Conservation (phyloP, 2,113 vertebrate species). For the Platichthys stellatus region DNA sequence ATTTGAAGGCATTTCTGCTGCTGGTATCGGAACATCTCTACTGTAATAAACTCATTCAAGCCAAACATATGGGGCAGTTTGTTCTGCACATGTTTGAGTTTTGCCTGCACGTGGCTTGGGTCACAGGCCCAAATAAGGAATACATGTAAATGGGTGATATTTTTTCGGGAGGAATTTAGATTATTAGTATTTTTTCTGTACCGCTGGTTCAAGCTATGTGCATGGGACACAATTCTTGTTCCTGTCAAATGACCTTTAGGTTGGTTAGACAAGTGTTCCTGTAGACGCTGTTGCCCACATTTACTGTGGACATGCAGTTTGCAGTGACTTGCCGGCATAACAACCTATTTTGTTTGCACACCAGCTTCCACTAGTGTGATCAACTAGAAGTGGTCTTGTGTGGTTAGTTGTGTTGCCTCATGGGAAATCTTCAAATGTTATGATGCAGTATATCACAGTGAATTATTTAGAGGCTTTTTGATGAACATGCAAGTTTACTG, state of each 20-base stretch:
- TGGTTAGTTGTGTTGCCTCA: neutral
- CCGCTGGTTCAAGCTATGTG: neutral
- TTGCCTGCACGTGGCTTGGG: too few species aligned
- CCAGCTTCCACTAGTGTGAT: neutral
- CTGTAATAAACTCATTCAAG: too few species aligned
- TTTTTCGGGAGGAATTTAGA: too few species aligned
- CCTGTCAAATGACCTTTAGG: neutral
- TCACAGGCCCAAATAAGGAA: too few species aligned
- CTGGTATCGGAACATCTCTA: too few species aligned
- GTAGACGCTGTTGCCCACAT: neutral
- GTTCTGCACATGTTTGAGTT: too few species aligned
- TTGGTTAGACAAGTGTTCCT: neutral
- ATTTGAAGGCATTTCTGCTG: too few species aligned
- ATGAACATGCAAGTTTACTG: neutral
- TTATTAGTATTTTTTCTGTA: too few species aligned
- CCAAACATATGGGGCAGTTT: too few species aligned
- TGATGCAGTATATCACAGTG: neutral
- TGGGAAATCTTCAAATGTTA: neutral
- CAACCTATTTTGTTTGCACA: neutral
- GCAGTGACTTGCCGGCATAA: neutral
- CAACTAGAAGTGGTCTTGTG: neutral
- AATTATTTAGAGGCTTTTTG: too few species aligned
- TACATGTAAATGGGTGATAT: too few species aligned
- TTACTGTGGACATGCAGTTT: neutral
- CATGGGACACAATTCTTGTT: neutral